Base-by-base conservation (phyloP, 2,113 vertebrate species). In the Chauna torquata region DNA sequence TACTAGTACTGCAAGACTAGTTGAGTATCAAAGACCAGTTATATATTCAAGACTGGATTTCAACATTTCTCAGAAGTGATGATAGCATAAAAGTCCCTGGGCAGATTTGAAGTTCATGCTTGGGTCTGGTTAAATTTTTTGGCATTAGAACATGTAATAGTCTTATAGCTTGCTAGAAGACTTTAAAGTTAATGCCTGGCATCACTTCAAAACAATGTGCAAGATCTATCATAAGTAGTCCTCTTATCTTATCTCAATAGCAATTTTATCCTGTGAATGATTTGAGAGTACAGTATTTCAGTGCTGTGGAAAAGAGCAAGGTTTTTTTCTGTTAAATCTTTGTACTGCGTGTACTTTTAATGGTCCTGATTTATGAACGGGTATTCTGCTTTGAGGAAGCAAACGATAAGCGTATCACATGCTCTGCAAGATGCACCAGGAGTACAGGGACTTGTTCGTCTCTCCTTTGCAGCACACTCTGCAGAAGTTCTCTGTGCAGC, bases 161-260 rank as follows among this genome's bases (percentile, higher is more conserved):
- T 82, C 94, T 96, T 95, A 83, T 32, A 89, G 68, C 91, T 32
- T 88, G 68, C 91, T 83, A 32, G 80, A 84, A 96, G 84, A 84
- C 95, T 94, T 95, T 94, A 86, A 95, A 97, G 97, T 96, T 98
- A 93, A 84, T 86, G 88, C 88, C 93, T 97, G 93, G 92, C 91
- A 94, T 95, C 79, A 88, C 96, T 97, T 97, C 97, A 96, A 95
- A 97, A 92, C 94, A 96, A 90, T 49, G 13, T 96, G 84, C 86
- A 88, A 92, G 95, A 95, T 97, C 92, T 97, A 94, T 97, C 95
- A 74, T 85, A 97, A 97, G 95, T 90, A 92, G 94, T 94, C 86
- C 76, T 97, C 96, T 97, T 97, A 97, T 97, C 96, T 98, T 97
- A 97, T 98, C 97, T 97, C 82, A 64, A 94, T 97, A 95, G 93